Evolutionary conservation across 2,888 invertebrate species (phyloP).

Genomic region (Luffia ferchaultella): DNA sequence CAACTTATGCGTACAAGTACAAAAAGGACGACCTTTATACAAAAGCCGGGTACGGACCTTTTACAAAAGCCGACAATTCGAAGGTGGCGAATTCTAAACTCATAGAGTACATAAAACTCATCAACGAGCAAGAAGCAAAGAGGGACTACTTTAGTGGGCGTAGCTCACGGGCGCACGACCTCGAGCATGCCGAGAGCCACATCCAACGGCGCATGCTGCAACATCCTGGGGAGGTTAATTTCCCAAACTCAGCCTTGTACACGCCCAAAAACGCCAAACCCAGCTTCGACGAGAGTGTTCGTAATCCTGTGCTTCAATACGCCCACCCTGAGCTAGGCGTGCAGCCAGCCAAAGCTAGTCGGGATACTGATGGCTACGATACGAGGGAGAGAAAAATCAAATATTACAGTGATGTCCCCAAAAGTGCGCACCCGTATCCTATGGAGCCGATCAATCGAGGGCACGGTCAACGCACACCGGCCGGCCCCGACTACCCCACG

Average conservation of each 20-base stretch:
- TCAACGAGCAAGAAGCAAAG: conserved; percentile 70
- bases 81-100: conserved; percentile 66
- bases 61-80: conserved; percentile 70
- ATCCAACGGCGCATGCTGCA: conserved; percentile 78
- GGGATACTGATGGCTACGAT: conserved; percentile 39
- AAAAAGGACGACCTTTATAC: conserved; percentile 50
- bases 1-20: conserved; percentile 39
- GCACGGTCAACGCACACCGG: conserved; percentile 47
- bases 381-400: conserved; percentile 45
- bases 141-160: conserved; percentile 68
- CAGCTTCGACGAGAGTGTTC: conserved; percentile 73
- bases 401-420: conserved; percentile 60
- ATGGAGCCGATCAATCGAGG: conserved; percentile 53
- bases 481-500: conserved; percentile 42
- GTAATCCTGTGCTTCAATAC: conserved; percentile 80
- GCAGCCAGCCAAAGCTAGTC: conserved; percentile 73
- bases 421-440: conserved; percentile 66
- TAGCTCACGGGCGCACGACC: conserved; percentile 53
- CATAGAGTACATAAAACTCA: conserved; percentile 72
- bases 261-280: conserved; percentile 68
- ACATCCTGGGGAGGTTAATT: conserved; percentile 69
- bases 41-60: conserved; percentile 66
- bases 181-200: conserved; percentile 60
- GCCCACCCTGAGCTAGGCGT: conserved; percentile 83
- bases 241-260: conserved; percentile 73